A percentile compares a stretch with the other conserved stretches of the same genome.
These are phyloP conservation scores for Clusia tigrina DNA, from an alignment of 2,888 invertebrate species.

Conservation along the genomic window DNA sequence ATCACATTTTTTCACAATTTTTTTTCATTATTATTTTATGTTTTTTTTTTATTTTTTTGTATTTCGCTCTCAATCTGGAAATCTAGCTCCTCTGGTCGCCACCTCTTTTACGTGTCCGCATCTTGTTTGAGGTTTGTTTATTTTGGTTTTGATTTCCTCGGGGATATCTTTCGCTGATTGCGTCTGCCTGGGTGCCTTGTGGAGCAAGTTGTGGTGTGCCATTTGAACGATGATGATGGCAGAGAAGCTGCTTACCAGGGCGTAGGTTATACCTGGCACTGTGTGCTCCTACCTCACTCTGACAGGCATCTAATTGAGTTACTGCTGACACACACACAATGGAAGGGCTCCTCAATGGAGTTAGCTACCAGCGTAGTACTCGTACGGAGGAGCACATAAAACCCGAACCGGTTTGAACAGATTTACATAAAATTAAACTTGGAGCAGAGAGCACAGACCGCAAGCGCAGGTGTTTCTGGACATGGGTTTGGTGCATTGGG, in stretches of 20 bases:
- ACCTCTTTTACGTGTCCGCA: too few relatives aligned
- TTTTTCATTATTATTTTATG: too few relatives aligned
- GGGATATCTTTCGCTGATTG: slow-evolving; percentile 16
- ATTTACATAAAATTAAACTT: not conserved
- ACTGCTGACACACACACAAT: too few relatives aligned
- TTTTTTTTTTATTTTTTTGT: too few relatives aligned
- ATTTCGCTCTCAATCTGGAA: too few relatives aligned
- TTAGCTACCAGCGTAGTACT: not conserved
- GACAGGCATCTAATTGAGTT: not conserved
- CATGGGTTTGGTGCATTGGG: too few relatives aligned
- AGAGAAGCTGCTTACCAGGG: not conserved
- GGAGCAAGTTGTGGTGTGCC: too few relatives aligned
- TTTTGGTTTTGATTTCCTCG: slow-evolving; percentile 27
- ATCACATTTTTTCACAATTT: too few relatives aligned
- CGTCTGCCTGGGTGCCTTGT: not conserved
- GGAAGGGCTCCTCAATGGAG: not conserved
- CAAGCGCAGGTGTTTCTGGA: not conserved
- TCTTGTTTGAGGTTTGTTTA: slow-evolving; percentile 16
- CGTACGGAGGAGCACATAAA: not conserved
- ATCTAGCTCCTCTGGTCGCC: too few relatives aligned
- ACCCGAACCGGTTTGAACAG: slow-evolving; percentile 1
- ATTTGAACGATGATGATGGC: not conserved
- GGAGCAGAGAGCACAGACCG: not conserved
- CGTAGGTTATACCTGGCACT: too few relatives aligned
- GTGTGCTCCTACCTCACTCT: not conserved